phyloP scores from a whole-genome alignment of 2,888 invertebrate genomes.

The Colostygia pectinataria region DNA sequence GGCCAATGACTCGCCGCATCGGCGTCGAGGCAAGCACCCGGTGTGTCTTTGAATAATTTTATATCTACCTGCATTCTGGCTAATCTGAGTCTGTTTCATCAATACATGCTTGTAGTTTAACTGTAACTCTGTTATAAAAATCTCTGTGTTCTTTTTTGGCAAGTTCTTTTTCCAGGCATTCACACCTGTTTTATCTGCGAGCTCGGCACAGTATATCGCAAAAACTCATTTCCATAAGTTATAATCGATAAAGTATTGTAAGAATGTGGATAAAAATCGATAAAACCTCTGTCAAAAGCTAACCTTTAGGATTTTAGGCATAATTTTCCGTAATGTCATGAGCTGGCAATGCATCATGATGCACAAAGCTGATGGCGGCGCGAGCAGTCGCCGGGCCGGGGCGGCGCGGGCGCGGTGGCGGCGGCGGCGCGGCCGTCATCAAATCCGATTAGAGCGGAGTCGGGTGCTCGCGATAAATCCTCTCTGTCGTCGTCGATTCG shows the following conservation, averaged over 20 bases:
- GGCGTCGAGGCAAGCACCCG: no score
- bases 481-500: constrained; percentile 75
- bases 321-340: constrained; percentile 11
- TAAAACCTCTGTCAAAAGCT: neutral
- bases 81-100: no score
- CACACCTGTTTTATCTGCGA: no score
- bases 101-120: no score
- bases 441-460: constrained; percentile 68
- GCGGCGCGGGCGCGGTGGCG: constrained; percentile 14
- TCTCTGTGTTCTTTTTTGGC: no score
- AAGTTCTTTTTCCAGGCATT: no score
- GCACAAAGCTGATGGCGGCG: constrained; percentile 1
- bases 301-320: constrained; percentile 8
- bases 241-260: neutral
- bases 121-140: no score
- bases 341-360: constrained; percentile 3
- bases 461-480: constrained; percentile 76
- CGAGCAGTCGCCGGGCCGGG: neutral
- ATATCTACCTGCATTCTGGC: no score
- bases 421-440: constrained; percentile 42
- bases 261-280: constrained; percentile 5
- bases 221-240: neutral
- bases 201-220: neutral
- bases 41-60: no score
- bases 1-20: no score